Base-by-base conservation (phyloP, 2,113 vertebrate genomes). In the Lamprologus ornatipinnis region DNA sequence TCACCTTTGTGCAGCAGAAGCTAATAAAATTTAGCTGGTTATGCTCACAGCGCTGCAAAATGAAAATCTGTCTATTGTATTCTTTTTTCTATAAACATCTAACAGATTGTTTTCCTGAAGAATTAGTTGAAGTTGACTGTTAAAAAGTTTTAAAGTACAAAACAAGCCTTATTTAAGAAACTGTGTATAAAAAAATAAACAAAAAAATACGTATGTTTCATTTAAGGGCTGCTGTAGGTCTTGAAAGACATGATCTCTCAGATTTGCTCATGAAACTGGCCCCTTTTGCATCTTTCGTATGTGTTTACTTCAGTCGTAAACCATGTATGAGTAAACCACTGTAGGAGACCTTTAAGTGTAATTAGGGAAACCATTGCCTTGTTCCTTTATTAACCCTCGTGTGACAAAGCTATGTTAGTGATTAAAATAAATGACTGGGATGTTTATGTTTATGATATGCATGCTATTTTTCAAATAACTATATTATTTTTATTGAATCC, bases 391-490 rank as follows among this genome's bases (percentile, higher is more conserved):
- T 70, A 70, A 42, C n/a, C 37, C n/a, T 70, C 2, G 2, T 1
- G n/a, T 9, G 12, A 70, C 5, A 42, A 70, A 42, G 3, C 37
- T 23, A 42, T 26, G 4, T 70, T 42, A 70, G n/a, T 23, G 37
- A 70, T 23, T 8, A 70, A 70, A 70, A 42, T 15, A 26, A 3
- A 42, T 14, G n/a, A 42, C 12, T 70, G 37, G 37, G 7, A 23
- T 42, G 7, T 70, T 70, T 42, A 1, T 9, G n/a, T 23, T 42
- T 70, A 42, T 70, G 12, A 70, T 42, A 23, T 42, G n/a, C 35
- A 42, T 70, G 35, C n/a, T 15, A 42, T 70, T 17, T 73, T 73
- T 70, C 35, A 42, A 73, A 73, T 73, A 45, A 10, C 21, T 73
- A 26, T 26, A 17, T 73, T 73, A 26, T 45, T 5, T 45, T 73